phyloP scores from a whole-genome alignment of 2,888 invertebrate genomes.

The Synergus gifuensis region DNA sequence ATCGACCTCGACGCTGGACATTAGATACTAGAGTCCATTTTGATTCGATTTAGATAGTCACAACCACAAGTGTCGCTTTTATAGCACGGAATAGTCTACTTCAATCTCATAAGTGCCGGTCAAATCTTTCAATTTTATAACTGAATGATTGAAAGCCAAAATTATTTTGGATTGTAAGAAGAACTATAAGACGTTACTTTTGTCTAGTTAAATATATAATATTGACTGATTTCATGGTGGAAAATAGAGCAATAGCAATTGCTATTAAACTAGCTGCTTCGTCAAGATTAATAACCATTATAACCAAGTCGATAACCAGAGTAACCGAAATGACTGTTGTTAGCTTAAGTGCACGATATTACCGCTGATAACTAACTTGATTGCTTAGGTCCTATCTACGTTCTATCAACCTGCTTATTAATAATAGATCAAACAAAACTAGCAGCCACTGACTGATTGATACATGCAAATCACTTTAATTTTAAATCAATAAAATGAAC shows the following conservation, averaged over 20 bases:
- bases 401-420: slow-evolving; percentile 26
- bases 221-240: background rate
- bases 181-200: background rate
- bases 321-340: slow-evolving; percentile 36
- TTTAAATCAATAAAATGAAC: background rate
- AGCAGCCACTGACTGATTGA: background rate
- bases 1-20: slow-evolving; percentile 65
- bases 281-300: slow-evolving; percentile 9
- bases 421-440: slow-evolving; percentile 26
- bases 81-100: background rate
- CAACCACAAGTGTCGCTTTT: background rate
- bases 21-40: slow-evolving; percentile 25
- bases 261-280: background rate
- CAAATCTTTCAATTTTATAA: background rate
- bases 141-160: background rate
- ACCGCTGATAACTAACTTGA: slow-evolving; percentile 29
- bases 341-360: slow-evolving; percentile 12
- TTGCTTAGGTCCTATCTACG: background rate
- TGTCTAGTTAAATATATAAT: background rate
- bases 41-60: slow-evolving; percentile 12
- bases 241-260: background rate
- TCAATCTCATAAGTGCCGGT: background rate
- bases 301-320: slow-evolving; percentile 19
- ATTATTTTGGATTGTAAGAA: background rate
- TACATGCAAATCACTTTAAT: slow-evolving; percentile 12